phyloP scores from a whole-genome alignment of 2,888 invertebrate genomes.

The Argyresthia albistria region DNA sequence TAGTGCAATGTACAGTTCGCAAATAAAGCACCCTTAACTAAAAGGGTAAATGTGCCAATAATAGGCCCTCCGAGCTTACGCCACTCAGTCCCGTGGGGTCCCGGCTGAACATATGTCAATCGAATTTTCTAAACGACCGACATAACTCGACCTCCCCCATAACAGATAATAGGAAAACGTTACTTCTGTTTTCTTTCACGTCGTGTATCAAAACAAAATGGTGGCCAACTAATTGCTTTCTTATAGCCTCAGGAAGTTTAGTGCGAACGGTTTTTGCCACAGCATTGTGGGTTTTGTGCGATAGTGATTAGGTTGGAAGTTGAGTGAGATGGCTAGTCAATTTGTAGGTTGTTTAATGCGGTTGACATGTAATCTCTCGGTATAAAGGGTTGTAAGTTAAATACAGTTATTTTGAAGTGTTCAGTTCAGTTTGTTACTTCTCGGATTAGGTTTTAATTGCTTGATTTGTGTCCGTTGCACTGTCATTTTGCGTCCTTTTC shows the following conservation, averaged over 20 bases:
- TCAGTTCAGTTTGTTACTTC: no score
- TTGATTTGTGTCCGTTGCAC: no score
- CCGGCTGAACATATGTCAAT: constrained; percentile 58
- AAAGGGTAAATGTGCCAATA: constrained; percentile 52
- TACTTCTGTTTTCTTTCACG: constrained; percentile 10
- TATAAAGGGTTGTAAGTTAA: not conserved
- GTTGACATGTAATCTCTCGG: not conserved
- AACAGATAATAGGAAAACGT: not conserved
- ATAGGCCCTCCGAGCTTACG: constrained; percentile 55
- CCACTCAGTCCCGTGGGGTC: constrained; percentile 52
- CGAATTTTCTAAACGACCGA: constrained; percentile 20
- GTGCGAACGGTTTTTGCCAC: constrained; percentile 1
- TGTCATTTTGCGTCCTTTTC: no score
- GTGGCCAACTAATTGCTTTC: constrained; percentile 49
- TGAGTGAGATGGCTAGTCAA: not conserved
- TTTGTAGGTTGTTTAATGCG: not conserved
- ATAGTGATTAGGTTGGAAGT: not conserved
- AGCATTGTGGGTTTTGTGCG: not conserved
- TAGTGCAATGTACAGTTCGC: no score
- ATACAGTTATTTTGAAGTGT: not conserved
- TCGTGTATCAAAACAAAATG: constrained; percentile 27
- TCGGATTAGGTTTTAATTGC: no score
- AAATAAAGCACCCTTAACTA: constrained; percentile 10
- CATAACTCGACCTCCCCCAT: constrained; percentile 11
- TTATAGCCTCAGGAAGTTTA: constrained; percentile 27